Evolutionary conservation across 2,888 invertebrate genomes (phyloP).

Genomic region (Cordilura impudica): DNA sequence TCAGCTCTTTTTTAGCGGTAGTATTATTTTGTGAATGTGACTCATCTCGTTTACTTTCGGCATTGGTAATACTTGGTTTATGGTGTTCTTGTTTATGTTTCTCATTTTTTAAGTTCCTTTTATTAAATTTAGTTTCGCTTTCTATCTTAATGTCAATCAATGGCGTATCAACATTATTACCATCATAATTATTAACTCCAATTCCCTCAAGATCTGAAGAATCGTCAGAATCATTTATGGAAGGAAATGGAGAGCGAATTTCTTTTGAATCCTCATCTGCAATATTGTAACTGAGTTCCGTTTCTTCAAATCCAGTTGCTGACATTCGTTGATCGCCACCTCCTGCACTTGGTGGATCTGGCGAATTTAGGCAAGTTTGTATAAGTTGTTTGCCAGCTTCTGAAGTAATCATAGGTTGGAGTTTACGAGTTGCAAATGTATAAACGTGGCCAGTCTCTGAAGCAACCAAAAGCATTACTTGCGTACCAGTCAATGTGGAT

Average conservation of each 20-base stretch:
- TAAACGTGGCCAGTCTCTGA: conserved; percentile 99
- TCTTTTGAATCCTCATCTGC: not conserved
- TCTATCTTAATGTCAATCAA: not conserved
- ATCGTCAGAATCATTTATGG: conserved; percentile 44
- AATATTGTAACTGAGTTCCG: conserved; percentile 73
- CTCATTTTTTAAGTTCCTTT: not conserved
- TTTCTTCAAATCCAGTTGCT: conserved; percentile 85
- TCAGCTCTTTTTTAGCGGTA: not conserved
- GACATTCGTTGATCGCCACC: conserved; percentile 97
- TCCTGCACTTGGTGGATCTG: conserved; percentile 88
- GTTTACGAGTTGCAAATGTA: conserved; percentile 98
- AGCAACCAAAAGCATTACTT: conserved; percentile 99
- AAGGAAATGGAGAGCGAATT: conserved; percentile 32
- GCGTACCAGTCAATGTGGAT: conserved; percentile 98
- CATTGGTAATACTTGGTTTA: not conserved
- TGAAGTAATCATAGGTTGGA: conserved; percentile 99
- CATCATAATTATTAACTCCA: not conserved
- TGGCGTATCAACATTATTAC: not conserved
- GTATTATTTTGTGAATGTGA: not conserved
- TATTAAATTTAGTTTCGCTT: not conserved
- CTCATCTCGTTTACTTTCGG: not conserved
- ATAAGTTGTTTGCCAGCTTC: conserved; percentile 98
- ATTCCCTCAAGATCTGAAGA: conserved; percentile 40
- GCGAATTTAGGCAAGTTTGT: conserved; percentile 98
- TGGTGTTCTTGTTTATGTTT: not conserved